A percentile compares a stretch with the other conserved stretches of the same genome.
Evolutionary conservation across 2,113 vertebrate species (phyloP).

Genomic region (Varanus salvator): DNA sequence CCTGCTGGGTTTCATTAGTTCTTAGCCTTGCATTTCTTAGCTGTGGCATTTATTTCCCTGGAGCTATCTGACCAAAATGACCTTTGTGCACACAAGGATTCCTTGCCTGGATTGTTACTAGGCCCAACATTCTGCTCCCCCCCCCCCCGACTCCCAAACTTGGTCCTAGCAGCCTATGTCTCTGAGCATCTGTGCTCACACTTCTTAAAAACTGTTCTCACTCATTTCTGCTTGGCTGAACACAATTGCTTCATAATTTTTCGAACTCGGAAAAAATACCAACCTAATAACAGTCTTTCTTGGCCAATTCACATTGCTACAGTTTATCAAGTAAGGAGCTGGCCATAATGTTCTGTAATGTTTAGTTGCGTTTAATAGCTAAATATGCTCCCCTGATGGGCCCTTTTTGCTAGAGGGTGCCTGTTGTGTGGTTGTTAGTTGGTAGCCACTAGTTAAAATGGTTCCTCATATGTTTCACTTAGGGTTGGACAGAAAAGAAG

Average conservation of each 20-base stretch:
- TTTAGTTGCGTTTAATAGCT: neutral
- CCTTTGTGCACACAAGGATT: accelerated
- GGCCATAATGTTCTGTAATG: neutral
- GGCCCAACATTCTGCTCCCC: neutral
- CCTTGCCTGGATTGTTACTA: neutral
- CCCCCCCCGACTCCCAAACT: neutral
- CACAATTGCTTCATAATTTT: neutral
- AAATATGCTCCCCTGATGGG: neutral
- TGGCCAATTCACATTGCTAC: neutral
- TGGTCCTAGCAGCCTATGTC: neutral
- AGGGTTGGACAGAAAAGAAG: neutral
- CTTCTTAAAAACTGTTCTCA: neutral
- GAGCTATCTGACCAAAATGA: slow-evolving; percentile 27
- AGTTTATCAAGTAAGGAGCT: neutral
- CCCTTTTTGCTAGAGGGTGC: neutral
- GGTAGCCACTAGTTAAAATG: neutral
- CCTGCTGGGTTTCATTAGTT: slow-evolving; percentile 29
- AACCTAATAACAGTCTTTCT: neutral
- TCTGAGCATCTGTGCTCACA: slow-evolving; percentile 5
- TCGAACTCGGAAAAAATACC: neutral
- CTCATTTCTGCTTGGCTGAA: neutral
- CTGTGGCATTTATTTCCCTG: slow-evolving; percentile 44
- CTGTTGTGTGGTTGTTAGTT: neutral
- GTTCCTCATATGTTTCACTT: neutral
- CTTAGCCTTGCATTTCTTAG: neutral